phyloP scores from a whole-genome alignment of 30 jellyfish, hydroid and myxozoan genomes.

The Turritopsis rubra region DNA sequence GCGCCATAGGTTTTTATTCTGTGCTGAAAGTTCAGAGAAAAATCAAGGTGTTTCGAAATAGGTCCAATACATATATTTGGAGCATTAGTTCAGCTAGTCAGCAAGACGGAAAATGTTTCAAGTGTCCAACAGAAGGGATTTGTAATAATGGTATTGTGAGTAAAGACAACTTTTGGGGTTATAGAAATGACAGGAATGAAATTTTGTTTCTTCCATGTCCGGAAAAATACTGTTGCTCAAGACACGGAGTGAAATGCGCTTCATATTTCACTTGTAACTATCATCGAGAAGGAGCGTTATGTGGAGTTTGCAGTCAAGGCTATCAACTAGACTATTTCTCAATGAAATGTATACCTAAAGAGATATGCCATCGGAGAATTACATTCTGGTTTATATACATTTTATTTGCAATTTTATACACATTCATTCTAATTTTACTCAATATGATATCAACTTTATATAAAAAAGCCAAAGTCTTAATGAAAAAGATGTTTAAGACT shows the following conservation, averaged over 20 bases:
- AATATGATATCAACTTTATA: neutral
- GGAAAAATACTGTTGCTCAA: conserved; percentile 25
- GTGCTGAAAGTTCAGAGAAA: neutral
- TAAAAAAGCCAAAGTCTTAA: too few species aligned
- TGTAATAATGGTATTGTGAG: neutral
- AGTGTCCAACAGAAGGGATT: neutral
- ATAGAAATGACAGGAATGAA: neutral
- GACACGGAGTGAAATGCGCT: conserved; percentile 15
- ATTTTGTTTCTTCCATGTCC: conserved; percentile 10
- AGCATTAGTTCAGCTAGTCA: neutral
- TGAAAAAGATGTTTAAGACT: neutral
- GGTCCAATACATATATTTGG: too few species aligned
- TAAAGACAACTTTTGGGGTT: conserved; percentile 38
- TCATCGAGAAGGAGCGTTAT: neutral
- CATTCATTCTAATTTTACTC: conserved; percentile 8
- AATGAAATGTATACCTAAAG: conserved; percentile 15
- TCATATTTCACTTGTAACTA: neutral
- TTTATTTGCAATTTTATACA: neutral
- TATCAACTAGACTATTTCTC: conserved; percentile 24
- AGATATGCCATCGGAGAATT: neutral
- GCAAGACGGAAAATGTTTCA: neutral
- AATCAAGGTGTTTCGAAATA: neutral
- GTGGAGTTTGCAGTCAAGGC: conserved; percentile 30
- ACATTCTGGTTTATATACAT: conserved; percentile 20
- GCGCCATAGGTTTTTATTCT: neutral